phyloP scores from a whole-genome alignment of 2,113 vertebrate genomes.

The Piaya cayana region DNA sequence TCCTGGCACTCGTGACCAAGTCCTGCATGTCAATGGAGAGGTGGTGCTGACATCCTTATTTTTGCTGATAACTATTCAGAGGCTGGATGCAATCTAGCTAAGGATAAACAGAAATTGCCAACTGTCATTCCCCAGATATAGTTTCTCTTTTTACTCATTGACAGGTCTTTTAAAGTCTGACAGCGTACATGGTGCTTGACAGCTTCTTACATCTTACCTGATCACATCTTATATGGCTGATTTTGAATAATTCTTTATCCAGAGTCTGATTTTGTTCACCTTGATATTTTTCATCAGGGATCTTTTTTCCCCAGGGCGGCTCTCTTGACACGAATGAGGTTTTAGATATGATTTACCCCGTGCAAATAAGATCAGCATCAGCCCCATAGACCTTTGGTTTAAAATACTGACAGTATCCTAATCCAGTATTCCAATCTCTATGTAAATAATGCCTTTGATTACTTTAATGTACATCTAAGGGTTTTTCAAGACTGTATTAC shows the following conservation, averaged over 20 bases:
- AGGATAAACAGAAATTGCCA: constrained; percentile 4
- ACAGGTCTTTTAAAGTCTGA: constrained; percentile 12
- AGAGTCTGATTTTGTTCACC: not conserved
- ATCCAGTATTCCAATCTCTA: not conserved
- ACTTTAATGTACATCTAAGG: constrained; percentile 30
- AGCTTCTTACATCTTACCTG: not conserved
- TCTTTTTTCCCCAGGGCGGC: not conserved
- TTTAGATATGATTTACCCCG: not conserved
- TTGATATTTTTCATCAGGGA: not conserved
- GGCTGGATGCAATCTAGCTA: not conserved
- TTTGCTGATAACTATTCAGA: not conserved
- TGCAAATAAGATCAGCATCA: constrained; percentile 5
- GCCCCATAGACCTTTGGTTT: not conserved
- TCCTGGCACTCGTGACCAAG: not conserved
- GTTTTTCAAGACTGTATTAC: constrained; percentile 9
- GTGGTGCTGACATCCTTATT: not conserved
- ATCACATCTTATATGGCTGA: not conserved
- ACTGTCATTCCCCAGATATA: not conserved
- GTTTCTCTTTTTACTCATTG: not conserved
- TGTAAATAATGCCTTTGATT: constrained; percentile 42
- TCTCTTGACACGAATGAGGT: not conserved
- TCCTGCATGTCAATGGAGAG: not conserved
- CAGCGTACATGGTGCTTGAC: not conserved
- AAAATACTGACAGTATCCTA: not conserved
- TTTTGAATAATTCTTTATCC: constrained; percentile 37